Base-by-base conservation (phyloP, 2,113 vertebrate genomes). In the Menura novaehollandiae region DNA sequence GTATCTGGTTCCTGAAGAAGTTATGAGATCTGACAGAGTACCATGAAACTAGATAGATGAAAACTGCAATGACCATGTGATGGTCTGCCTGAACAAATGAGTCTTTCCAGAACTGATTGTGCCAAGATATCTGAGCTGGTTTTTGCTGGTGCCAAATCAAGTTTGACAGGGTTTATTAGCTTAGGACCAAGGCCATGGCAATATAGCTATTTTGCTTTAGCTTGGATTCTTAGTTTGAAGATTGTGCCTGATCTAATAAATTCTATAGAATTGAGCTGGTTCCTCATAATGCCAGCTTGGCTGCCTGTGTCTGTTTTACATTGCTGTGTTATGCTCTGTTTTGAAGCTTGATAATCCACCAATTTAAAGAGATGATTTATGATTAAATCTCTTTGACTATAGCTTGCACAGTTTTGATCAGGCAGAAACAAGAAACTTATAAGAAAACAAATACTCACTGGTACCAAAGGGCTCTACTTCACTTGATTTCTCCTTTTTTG, bases 141-240 rank as follows among this genome's bases (percentile, higher is more conserved):
- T 89, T 84, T 19, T 51, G 62, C 46, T 77, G 37, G 19, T 77
- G 43, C 41, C 76, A 92, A 84, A 92, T 95, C 51, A 84, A 77
- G 22, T 62, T 55, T 92, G 86, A 92, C 69, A 89, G 41, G 22
- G 55, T 71, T 94, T 86, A 94, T 91, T 92, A 91, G 72, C 55
- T 89, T 89, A 71, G 46, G 33, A 84, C 91, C 60, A 71, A 89
- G 68, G 64, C 41, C 43, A 24, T 27, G 43, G 15, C 80, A 87
- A 89, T 66, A 84, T 4, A 81, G 26, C 46, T 91, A 53, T 74
- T 94, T 95, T 77, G 21, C 28, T 91, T 74, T 46, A 78, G 37
- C 30, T 63, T 91, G 3, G 7, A 51, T 93, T 59, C 35, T 85
- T 64, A 71, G 21, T 24, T 94, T 85, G 59, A 87, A 22, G 12